These are phyloP conservation scores for Pollenia griseotomentosa DNA, from an alignment of 2,888 invertebrate genomes.

Conservation along the genomic window DNA sequence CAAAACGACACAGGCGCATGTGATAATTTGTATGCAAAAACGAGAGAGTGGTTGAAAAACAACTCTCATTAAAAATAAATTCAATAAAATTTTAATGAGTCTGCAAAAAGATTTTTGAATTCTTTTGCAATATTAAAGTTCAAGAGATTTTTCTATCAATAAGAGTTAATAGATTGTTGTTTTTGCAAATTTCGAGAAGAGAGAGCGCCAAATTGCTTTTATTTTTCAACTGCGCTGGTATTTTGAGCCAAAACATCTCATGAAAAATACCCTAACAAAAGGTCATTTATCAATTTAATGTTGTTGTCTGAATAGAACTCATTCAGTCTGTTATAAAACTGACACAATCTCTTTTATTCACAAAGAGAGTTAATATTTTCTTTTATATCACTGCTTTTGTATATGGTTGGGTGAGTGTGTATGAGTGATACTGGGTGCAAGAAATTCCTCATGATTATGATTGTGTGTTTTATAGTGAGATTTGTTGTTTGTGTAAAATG, in stretches of 20 bases:
- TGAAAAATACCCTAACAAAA: slow-evolving; percentile 38
- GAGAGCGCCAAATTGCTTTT: background rate
- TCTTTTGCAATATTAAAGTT: background rate
- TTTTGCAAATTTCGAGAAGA: background rate
- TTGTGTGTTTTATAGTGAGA: background rate
- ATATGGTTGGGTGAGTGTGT: background rate
- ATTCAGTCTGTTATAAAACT: slow-evolving; percentile 49
- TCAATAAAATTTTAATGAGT: background rate
- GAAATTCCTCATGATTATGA: slow-evolving; percentile 53
- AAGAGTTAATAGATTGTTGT: background rate
- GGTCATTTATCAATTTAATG: slow-evolving; percentile 70
- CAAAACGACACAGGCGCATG: slow-evolving; percentile 47
- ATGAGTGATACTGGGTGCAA: slow-evolving; percentile 32
- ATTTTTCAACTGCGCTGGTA: slow-evolving; percentile 39
- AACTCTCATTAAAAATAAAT: background rate
- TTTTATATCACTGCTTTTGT: slow-evolving; percentile 15
- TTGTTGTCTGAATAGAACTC: slow-evolving; percentile 64
- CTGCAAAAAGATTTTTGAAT: background rate
- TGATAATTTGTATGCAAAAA: slow-evolving; percentile 18
- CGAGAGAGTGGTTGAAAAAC: background rate
- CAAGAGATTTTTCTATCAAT: slow-evolving; percentile 3
- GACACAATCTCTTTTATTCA: slow-evolving; percentile 51
- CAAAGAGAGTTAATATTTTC: slow-evolving; percentile 61
- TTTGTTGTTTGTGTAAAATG: slow-evolving; percentile 2
- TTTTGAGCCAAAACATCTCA: background rate